A percentile compares a stretch with the other conserved stretches of the same genome.
These are phyloP conservation scores for Dorcus hopei DNA, from an alignment of 2,888 invertebrate species.

Conservation along the genomic window DNA sequence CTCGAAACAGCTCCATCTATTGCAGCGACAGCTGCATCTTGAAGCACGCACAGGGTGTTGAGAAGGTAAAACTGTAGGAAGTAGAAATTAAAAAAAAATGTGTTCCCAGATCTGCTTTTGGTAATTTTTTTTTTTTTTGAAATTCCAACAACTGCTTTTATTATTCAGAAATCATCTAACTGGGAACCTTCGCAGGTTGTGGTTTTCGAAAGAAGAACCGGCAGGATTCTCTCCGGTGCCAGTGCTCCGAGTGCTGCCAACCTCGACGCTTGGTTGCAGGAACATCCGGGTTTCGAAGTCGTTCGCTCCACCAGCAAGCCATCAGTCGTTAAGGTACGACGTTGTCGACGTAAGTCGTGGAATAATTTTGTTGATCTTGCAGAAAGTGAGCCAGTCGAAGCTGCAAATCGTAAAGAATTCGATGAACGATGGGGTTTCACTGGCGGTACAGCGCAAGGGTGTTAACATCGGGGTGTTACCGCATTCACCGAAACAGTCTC, in stretches of 20 bases:
- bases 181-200: slow-evolving; percentile 51
- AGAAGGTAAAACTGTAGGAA: slow-evolving; percentile 36
- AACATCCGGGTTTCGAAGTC: slow-evolving; percentile 85
- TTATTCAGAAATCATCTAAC: neutral
- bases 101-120: too few relatives aligned
- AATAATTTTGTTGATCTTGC: neutral
- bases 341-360: neutral
- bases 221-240: slow-evolving; percentile 70
- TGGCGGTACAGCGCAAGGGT: slow-evolving; percentile 43
- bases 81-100: too few relatives aligned
- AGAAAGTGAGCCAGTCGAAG: slow-evolving; percentile 42
- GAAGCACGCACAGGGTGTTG: slow-evolving; percentile 75
- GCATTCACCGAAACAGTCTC: slow-evolving; percentile 37
- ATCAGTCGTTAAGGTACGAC: slow-evolving; percentile 27
- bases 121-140: too few relatives aligned
- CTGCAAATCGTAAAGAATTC: slow-evolving; percentile 44
- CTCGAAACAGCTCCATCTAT: slow-evolving; percentile 80
- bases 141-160: neutral
- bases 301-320: slow-evolving; percentile 58
- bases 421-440: slow-evolving; percentile 40
- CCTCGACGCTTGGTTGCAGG: slow-evolving; percentile 78
- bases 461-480: slow-evolving; percentile 42
- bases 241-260: slow-evolving; percentile 79
- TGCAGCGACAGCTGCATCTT: slow-evolving; percentile 87
- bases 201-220: slow-evolving; percentile 80